These are phyloP conservation scores for Mus musculus DNA, from an alignment of 2,113 vertebrate genomes.

Conservation along the genomic window GRCm39 chr4:90781501-90782000, in stretches of 20 bases:
- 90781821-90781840: neutral
- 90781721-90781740: neutral
- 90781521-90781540: neutral
- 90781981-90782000: neutral
- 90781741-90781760: neutral
- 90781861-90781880: neutral
- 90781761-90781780: neutral
- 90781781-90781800: neutral
- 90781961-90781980: neutral
- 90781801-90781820: neutral
- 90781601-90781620: neutral
- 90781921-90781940: neutral
- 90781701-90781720: neutral
- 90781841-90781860: neutral
- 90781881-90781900: neutral
- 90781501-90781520: neutral
- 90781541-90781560: neutral
- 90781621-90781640: neutral
- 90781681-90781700: neutral
- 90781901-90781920: neutral
- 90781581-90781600: neutral
- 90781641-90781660: neutral
- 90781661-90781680: neutral
- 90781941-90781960: neutral
- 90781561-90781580: neutral